phyloP scores from a whole-genome alignment of 1,140 invertebrate genomes.

The Listronotus oregonensis region DNA sequence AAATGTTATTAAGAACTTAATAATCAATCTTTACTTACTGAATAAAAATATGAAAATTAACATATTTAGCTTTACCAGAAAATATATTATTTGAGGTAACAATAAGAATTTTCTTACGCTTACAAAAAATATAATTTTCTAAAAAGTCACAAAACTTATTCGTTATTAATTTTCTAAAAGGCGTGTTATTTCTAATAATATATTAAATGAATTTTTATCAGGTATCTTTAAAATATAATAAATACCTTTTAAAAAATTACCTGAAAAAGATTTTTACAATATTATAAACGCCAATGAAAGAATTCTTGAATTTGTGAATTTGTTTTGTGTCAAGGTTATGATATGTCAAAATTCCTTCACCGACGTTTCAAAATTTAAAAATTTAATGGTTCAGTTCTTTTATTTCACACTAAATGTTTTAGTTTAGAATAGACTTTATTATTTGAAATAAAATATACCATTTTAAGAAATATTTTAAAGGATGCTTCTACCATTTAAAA shows the following conservation, averaged over 20 bases:
- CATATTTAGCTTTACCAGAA: neutral
- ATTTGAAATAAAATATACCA: too few species aligned
- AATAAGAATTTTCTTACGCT: neutral
- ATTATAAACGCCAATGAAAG: neutral
- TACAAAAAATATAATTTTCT: neutral
- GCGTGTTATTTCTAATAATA: slow-evolving; percentile 4
- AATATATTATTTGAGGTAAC: neutral
- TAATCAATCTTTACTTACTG: too few species aligned
- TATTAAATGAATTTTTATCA: neutral
- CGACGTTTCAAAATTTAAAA: neutral
- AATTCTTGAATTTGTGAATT: neutral
- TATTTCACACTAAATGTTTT: neutral
- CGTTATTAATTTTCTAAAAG: slow-evolving; percentile 4
- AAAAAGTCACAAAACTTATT: slow-evolving; percentile 5
- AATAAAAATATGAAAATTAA: too few species aligned
- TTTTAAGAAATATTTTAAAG: too few species aligned
- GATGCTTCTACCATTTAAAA: too few species aligned
- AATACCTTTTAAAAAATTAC: neutral
- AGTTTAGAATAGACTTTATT: too few species aligned
- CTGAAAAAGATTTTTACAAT: neutral
- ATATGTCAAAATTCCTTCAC: slow-evolving; percentile 8
- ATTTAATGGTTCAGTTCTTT: neutral
- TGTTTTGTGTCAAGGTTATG: neutral
- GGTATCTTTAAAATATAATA: neutral
- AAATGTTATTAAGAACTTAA: too few species aligned